phyloP scores from a whole-genome alignment of 2,888 invertebrate species.

The Meteorus colon region DNA sequence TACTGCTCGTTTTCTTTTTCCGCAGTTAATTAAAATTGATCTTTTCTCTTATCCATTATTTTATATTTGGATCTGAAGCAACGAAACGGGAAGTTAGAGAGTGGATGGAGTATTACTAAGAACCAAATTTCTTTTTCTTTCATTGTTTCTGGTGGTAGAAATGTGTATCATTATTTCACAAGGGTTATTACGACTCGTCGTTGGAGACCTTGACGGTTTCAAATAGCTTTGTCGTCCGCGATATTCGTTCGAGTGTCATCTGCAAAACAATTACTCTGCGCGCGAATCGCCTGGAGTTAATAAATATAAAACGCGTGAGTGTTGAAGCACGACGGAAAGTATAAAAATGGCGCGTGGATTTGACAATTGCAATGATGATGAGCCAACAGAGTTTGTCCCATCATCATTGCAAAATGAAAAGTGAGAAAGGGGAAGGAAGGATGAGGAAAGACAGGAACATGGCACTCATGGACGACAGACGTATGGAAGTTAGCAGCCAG shows the following conservation, averaged over 20 bases:
- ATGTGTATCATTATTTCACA: conserved; percentile 26
- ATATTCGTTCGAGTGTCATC: conserved; percentile 27
- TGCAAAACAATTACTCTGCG: conserved; percentile 17
- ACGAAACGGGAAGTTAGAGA: background rate
- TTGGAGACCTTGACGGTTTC: conserved; percentile 18
- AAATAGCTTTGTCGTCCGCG: conserved; percentile 4
- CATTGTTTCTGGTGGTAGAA: background rate
- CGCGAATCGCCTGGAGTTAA: conserved; percentile 16
- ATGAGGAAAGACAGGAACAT: conserved; percentile 17
- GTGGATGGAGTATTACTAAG: background rate
- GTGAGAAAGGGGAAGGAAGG: background rate
- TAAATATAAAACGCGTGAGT: background rate
- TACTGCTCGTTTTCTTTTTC: conserved; percentile 51
- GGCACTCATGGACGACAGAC: conserved; percentile 52
- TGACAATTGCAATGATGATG: conserved; percentile 39
- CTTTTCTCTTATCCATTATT: conserved; percentile 26
- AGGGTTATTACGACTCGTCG: conserved; percentile 17
- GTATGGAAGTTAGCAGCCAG: conserved; percentile 62
- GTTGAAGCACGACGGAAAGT: conserved; percentile 37
- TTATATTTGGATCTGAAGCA: background rate
- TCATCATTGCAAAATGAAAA: conserved; percentile 25
- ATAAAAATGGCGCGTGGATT: conserved; percentile 51
- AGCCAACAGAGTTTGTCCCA: conserved; percentile 23
- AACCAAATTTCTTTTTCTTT: conserved; percentile 8
- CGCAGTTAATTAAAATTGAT: conserved; percentile 64